phyloP scores from a whole-genome alignment of 2,113 vertebrate genomes.

The Hiodon alosoides region DNA sequence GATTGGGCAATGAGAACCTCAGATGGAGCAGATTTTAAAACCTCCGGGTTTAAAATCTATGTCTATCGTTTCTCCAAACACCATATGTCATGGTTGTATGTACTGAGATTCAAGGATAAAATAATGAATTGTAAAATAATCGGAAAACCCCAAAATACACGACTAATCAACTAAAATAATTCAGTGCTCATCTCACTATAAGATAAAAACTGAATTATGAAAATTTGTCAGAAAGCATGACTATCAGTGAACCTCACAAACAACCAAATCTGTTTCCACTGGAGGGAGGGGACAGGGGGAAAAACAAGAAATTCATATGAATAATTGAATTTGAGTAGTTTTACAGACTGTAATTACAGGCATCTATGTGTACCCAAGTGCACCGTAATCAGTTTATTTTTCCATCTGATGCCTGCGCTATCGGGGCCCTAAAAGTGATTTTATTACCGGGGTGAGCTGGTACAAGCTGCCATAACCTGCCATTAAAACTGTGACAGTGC shows the following conservation, averaged over 20 bases:
- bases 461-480: conserved; percentile 69
- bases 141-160: not conserved
- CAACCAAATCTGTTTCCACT: conserved; percentile 1
- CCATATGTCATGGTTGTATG: not conserved
- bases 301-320: conserved; percentile 54
- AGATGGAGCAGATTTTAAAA: too few relatives aligned
- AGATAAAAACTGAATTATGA: conserved; percentile 21
- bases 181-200: conserved; percentile 7
- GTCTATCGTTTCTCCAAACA: too few relatives aligned
- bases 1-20: too few relatives aligned
- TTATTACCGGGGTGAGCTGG: conserved; percentile 76
- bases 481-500: conserved; percentile 70
- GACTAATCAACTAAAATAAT: conserved; percentile 29
- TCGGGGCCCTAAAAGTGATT: conserved; percentile 83
- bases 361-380: conserved; percentile 76
- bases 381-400: conserved; percentile 85
- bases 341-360: conserved; percentile 73
- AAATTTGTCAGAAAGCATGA: conserved; percentile 18
- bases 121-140: conserved; percentile 1
- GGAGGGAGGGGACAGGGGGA: conserved; percentile 10
- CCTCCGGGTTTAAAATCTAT: too few relatives aligned
- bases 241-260: conserved; percentile 1
- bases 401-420: conserved; percentile 92
- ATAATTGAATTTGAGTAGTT: conserved; percentile 72
- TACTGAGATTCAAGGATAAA: not conserved